Evolutionary conservation across 2,113 vertebrate genomes (phyloP).

Genomic region (Nothocercus julius): DNA sequence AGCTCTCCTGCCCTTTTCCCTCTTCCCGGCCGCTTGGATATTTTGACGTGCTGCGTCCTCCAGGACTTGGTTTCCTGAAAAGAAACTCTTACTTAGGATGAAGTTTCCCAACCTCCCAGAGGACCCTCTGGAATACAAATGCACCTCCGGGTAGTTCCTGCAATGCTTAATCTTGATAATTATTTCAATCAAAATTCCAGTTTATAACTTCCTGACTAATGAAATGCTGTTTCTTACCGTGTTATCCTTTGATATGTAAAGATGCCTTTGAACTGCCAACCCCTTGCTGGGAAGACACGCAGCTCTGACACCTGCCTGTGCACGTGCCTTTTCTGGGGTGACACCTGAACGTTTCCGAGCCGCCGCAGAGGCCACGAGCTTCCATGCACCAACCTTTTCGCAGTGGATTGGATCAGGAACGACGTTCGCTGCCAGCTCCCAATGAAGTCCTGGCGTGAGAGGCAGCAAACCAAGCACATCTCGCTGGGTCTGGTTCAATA

Average conservation of each 20-base stretch:
- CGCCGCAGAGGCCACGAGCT: rapidly evolving
- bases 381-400: rapidly evolving
- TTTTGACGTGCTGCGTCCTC: neutral
- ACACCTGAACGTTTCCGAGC: neutral
- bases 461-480: neutral
- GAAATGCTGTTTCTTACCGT: neutral
- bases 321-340: neutral
- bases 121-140: conserved; percentile 37
- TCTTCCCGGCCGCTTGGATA: neutral
- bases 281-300: conserved; percentile 36
- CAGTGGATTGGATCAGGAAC: rapidly evolving
- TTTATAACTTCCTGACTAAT: conserved; percentile 62
- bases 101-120: neutral
- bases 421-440: neutral
- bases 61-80: neutral
- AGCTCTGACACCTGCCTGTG: conserved; percentile 29
- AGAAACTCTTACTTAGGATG: neutral
- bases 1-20: neutral
- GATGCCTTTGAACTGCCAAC: conserved; percentile 36
- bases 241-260: conserved; percentile 40
- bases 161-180: conserved; percentile 47
- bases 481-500: rapidly evolving
- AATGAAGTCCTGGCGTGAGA: neutral
- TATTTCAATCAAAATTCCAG: conserved; percentile 68
- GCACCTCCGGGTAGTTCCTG: conserved; percentile 51